phyloP scores from a whole-genome alignment of 1,140 invertebrate species.

The Dolichoris vasculosae region DNA sequence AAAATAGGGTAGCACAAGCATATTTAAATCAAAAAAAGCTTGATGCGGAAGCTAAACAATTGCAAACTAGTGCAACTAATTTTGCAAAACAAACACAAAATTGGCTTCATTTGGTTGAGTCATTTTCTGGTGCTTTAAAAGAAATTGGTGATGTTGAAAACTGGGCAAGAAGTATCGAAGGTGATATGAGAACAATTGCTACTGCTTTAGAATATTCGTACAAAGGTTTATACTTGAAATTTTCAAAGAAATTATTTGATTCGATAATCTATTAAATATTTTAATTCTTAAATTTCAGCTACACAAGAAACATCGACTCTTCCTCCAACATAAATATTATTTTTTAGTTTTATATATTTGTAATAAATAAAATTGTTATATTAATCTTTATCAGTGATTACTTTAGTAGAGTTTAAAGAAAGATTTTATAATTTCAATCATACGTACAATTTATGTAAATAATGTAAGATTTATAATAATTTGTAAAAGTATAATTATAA shows the following conservation, averaged over 20 bases:
- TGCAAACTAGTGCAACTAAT: constrained; percentile 94
- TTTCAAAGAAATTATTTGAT: constrained; percentile 5
- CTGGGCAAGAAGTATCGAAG: constrained; percentile 97
- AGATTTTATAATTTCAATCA: too few relatives aligned
- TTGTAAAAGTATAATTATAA: too few relatives aligned
- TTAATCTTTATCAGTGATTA: neutral
- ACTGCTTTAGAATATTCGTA: constrained; percentile 96
- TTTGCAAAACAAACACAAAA: constrained; percentile 98
- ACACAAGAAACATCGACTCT: constrained; percentile 51
- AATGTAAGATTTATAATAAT: too few relatives aligned
- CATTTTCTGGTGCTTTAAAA: constrained; percentile 96
- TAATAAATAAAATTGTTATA: neutral
- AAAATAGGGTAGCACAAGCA: constrained; percentile 90
- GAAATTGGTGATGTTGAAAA: constrained; percentile 99
- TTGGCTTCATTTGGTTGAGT: constrained; percentile 95
- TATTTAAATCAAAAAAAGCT: constrained; percentile 98
- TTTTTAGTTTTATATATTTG: neutral
- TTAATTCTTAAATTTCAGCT: constrained; percentile 51
- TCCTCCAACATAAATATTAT: constrained; percentile 2
- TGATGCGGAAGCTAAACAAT: constrained; percentile 96
- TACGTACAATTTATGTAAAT: too few relatives aligned
- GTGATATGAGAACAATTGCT: constrained; percentile 94
- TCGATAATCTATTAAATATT: constrained; percentile 18
- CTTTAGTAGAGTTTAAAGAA: too few relatives aligned
- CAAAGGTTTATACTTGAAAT: constrained; percentile 78